These are phyloP conservation scores for Formica selysi DNA, from an alignment of 1,140 invertebrate species.

Conservation along the genomic window DNA sequence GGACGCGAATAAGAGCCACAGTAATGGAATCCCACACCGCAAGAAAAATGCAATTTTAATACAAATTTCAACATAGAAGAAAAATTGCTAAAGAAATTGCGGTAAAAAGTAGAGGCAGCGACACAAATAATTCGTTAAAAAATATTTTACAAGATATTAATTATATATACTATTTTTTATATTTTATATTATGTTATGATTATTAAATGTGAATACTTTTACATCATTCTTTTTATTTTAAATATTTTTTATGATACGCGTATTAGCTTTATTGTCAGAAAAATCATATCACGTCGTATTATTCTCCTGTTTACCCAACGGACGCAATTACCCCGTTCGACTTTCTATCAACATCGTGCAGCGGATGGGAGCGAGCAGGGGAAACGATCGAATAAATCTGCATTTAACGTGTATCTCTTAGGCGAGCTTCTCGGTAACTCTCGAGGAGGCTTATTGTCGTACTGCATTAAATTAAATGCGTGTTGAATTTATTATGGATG, in stretches of 20 bases:
- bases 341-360: neutral
- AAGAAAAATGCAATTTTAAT: neutral
- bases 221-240: too few species aligned
- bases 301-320: neutral
- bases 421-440: slow-evolving; percentile 5
- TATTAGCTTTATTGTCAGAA: neutral
- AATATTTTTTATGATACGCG: neutral
- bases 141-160: neutral
- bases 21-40: neutral
- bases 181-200: neutral
- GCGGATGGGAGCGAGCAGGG: slow-evolving; percentile 3
- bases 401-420: slow-evolving; percentile 39
- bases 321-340: slow-evolving; percentile 4
- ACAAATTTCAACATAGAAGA: neutral
- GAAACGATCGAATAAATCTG: slow-evolving; percentile 43
- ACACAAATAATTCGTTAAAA: neutral
- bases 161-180: neutral
- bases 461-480: slow-evolving; percentile 42
- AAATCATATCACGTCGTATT: neutral
- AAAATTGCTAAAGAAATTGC: neutral
- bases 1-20: neutral
- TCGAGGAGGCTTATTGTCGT: slow-evolving; percentile 45
- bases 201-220: neutral
- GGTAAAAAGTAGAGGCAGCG: neutral
- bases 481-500: slow-evolving; percentile 56